phyloP scores from a whole-genome alignment of 2,888 invertebrate genomes.

The Melinaea menophilus region DNA sequence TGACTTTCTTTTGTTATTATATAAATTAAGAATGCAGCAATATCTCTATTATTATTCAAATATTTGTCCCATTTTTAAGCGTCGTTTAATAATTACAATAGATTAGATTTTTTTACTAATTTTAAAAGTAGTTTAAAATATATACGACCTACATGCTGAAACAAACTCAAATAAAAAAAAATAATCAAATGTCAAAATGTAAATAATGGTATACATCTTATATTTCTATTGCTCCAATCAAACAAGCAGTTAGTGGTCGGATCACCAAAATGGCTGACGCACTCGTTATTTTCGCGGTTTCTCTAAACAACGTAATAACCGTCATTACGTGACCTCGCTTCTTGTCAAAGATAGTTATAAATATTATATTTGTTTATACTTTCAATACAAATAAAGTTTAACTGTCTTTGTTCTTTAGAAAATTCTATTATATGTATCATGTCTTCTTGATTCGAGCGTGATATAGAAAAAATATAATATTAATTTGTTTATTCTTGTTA shows the following conservation, averaged over 20 bases:
- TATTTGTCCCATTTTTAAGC: constrained; percentile 7
- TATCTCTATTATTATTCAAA: neutral
- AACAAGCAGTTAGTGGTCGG: constrained; percentile 36
- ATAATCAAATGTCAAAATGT: neutral
- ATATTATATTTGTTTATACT: constrained; percentile 4
- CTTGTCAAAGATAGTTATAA: constrained; percentile 14
- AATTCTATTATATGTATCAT: no score
- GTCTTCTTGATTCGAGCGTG: no score
- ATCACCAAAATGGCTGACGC: constrained; percentile 37
- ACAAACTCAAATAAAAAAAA: neutral
- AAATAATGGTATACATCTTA: neutral
- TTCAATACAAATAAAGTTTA: neutral
- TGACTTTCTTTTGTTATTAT: constrained; percentile 12
- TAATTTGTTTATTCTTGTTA: no score
- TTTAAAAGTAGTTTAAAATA: no score
- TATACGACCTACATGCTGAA: neutral
- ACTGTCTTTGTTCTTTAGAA: no score
- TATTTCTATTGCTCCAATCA: neutral
- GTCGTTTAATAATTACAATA: no score
- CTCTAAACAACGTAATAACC: constrained; percentile 32
- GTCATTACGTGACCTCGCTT: constrained; percentile 35
- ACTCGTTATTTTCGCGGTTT: constrained; percentile 35
- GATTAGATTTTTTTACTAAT: no score
- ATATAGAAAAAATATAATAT: no score
- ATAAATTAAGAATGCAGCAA: constrained; percentile 3